Evolutionary conservation across 1,140 invertebrate genomes (phyloP).

Genomic region (Pseudomyrmex pallidus): DNA sequence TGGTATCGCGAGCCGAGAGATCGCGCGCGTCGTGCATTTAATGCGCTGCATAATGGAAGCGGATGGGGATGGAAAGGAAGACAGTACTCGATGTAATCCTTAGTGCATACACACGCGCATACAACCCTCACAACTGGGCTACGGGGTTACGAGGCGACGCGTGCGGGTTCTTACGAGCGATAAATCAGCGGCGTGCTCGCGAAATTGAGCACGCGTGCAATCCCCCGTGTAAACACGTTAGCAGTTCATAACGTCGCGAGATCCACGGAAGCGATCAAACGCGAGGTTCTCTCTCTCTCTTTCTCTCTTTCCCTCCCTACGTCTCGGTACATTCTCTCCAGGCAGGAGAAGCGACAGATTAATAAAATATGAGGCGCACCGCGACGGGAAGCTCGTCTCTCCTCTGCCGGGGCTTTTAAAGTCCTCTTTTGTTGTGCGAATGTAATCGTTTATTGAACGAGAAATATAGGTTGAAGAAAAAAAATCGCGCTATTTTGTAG

Average conservation of each 20-base stretch:
- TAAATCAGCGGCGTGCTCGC: slow-evolving; percentile 55
- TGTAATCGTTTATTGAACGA: slow-evolving; percentile 40
- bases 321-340: background rate
- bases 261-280: slow-evolving; percentile 57
- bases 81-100: slow-evolving; percentile 74
- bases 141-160: slow-evolving; percentile 45
- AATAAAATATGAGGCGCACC: slow-evolving; percentile 51
- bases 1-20: slow-evolving; percentile 9
- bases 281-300: slow-evolving; percentile 7
- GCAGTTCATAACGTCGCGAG: slow-evolving; percentile 58
- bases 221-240: slow-evolving; percentile 59
- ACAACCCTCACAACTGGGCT: slow-evolving; percentile 42
- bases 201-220: slow-evolving; percentile 62
- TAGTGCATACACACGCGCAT: slow-evolving; percentile 65
- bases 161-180: slow-evolving; percentile 55
- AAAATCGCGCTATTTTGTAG: background rate
- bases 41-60: slow-evolving; percentile 50
- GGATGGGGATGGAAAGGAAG: slow-evolving; percentile 1
- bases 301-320: background rate
- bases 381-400: background rate
- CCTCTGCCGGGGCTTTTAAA: slow-evolving; percentile 18
- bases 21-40: slow-evolving; percentile 30
- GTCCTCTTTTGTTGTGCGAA: slow-evolving; percentile 15
- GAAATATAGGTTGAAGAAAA: background rate
- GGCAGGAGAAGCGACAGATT: slow-evolving; percentile 33